Base-by-base conservation (phyloP, 2,888 invertebrate species). In the Phrixothrix hirtus region DNA sequence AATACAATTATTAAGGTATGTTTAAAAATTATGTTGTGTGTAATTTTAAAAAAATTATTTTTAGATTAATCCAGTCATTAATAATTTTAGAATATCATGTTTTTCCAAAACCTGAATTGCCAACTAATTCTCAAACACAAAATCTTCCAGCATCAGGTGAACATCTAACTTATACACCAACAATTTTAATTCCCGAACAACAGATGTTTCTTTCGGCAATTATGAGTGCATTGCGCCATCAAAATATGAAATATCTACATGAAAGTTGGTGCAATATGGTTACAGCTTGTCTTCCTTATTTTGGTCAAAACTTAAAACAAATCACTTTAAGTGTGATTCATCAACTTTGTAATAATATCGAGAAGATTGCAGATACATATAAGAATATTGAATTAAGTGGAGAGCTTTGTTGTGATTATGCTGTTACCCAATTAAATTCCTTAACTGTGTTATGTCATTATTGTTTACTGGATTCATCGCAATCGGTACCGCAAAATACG, bases 201-300 rank as follows among this genome's bases (percentile, higher is more conserved):
- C 86, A 88, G 16, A 88, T 92, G 82, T 92, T 94, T 70, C 76
- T 92, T 17, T 84, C 88, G 12, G 88, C 90, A 16, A 83, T 92
- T 38, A 77, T 90, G 61, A 87, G 85, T 65, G 90, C 92, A 2
- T 75, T 92, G 45, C 86, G 88, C 66, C 73, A 87, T 72, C 82
- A 83, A 49, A 84, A 85, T 53, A 79, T 86, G 75, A 80, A 85
- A 35, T 85, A 87, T 66, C 73, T 90, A 58, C 93, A 93, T 72
- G 85, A 86, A 57, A 87, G 89, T 66, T 93, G 92, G 92, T 83
- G 92, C 21, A 84, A 87, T 55, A 80, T 92, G 72, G 84, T 92
- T 5, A 88, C 89, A 1, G 85, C 87, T 14, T 85, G 90, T 43
- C 76, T 93, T 27, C 92, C 91, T 6, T 92, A 88, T 72, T 85